Evolutionary conservation across 1,140 invertebrate species (phyloP).

Genomic region (Trichomalopsis sarcophagae): DNA sequence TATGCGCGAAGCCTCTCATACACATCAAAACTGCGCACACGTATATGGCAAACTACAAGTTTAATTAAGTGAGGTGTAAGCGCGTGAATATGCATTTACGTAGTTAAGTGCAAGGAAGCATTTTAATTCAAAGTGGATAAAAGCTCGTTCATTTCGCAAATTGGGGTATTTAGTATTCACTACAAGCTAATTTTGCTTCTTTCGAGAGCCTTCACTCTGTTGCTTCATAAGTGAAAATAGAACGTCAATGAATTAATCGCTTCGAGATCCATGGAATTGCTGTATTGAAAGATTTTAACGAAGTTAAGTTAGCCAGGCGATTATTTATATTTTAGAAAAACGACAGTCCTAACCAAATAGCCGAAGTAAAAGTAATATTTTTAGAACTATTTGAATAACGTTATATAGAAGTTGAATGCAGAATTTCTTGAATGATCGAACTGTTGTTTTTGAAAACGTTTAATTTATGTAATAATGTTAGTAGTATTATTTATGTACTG

Average conservation of each 20-base stretch:
- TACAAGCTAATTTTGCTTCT: neutral
- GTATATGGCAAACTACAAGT: slow-evolving; percentile 13
- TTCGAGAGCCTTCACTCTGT: neutral
- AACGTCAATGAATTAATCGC: neutral
- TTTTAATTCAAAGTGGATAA: neutral
- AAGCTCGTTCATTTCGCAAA: neutral
- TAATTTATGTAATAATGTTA: neutral
- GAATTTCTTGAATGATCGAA: neutral
- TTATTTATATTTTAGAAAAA: neutral
- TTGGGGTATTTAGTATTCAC: neutral
- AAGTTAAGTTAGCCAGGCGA: neutral
- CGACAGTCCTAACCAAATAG: neutral
- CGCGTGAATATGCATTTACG: slow-evolving; percentile 61
- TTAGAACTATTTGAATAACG: neutral
- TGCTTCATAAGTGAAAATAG: neutral
- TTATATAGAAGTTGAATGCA: neutral
- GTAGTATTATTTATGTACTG: slow-evolving; percentile 33
- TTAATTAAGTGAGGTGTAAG: slow-evolving; percentile 40
- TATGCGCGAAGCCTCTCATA: slow-evolving; percentile 59
- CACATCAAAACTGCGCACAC: slow-evolving; percentile 46
- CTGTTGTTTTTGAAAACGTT: neutral
- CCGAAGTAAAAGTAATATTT: neutral
- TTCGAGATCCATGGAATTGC: neutral
- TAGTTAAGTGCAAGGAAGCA: slow-evolving; percentile 22
- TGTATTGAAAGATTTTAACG: neutral